A percentile compares a stretch with the other conserved stretches of the same genome.
Conservation (phyloP, 2,113 vertebrate species). For the Budorcas taxicolor region DNA sequence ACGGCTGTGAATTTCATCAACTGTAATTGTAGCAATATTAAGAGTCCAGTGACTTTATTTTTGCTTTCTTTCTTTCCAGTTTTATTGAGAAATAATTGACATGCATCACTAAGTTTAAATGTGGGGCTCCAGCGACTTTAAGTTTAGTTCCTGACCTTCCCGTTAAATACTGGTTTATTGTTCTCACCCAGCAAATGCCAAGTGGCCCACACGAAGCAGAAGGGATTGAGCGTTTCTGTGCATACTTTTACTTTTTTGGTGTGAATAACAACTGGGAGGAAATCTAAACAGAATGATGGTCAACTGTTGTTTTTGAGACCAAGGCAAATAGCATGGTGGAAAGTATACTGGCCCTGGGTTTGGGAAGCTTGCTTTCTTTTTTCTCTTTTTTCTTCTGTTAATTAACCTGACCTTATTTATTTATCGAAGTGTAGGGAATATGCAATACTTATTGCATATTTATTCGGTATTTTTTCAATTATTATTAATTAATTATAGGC, state of each 20-base stretch:
- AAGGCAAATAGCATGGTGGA: fast-evolving
- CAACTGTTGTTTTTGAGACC: neutral
- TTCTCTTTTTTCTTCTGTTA: neutral
- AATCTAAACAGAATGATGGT: neutral
- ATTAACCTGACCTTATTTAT: neutral
- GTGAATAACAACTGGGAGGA: neutral
- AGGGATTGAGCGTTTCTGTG: neutral
- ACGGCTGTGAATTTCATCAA: neutral
- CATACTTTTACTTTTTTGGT: neutral
- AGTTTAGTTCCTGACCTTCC: neutral
- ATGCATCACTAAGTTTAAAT: neutral
- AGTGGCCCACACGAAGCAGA: fast-evolving
- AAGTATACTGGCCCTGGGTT: fast-evolving
- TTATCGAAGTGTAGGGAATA: neutral
- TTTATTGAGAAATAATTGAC: neutral
- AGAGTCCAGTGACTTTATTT: neutral
- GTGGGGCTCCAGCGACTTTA: neutral
- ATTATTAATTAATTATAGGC: neutral
- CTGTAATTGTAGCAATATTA: neutral
- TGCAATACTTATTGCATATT: neutral
- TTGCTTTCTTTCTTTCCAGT: neutral
- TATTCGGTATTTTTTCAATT: neutral
- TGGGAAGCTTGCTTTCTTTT: neutral
- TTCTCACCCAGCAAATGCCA: neutral
- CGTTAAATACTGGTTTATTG: neutral